Base-by-base conservation (phyloP, 1,140 invertebrate species). In the Drosophila micromelanica region DNA sequence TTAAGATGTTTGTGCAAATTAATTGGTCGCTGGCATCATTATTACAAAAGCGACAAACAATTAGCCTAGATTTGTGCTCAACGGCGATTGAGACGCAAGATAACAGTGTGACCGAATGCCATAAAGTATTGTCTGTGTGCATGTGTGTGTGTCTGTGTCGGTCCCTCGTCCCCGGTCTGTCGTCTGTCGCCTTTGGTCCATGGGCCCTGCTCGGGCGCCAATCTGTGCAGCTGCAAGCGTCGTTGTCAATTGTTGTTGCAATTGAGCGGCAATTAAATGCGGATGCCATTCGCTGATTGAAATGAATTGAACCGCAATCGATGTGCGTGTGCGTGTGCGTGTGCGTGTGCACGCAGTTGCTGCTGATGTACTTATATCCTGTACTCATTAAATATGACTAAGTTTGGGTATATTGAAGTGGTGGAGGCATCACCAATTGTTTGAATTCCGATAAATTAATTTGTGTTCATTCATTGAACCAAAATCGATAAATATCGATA, bases 1-100 rank as follows among this genome's bases (percentile, higher is more conserved):
- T 89, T 89, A 90, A 89, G 84, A 89, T 89, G 85, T 90, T 89
- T 89, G 84, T 89, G 84, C 85, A 89, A 89, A 89, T 89, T 89
- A 89, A 89, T 89, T 89, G 85, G 85, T 80, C 76, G 85, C 84
- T 89, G 84, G 84, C 84, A 89, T 89, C 77, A 89, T 90, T 89
- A 89, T 80, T 89, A 89, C 80, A 89, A 73, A 78, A 89, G 84
- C 85, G 84, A 89, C 84, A 89, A 89, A 90, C 84, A 89, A 89
- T 89, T 89, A 89, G 84, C 84, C 84, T 89, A 89, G 85, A 89
- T 89, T 89, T 87, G 69, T 49, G 42, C 27, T 15, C 38, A 23
- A 38, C 30, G 35, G 17, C 55, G 43, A 45, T 17, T 57, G 57
- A 76, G 40, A 42, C 20, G 35, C 15, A 32, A 49, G 40, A 62